Percentiles rank a stretch among this genome's conserved stretches.
Conservation (phyloP, 2,113 vertebrate genomes). For the Falcunculus frontatus region DNA sequence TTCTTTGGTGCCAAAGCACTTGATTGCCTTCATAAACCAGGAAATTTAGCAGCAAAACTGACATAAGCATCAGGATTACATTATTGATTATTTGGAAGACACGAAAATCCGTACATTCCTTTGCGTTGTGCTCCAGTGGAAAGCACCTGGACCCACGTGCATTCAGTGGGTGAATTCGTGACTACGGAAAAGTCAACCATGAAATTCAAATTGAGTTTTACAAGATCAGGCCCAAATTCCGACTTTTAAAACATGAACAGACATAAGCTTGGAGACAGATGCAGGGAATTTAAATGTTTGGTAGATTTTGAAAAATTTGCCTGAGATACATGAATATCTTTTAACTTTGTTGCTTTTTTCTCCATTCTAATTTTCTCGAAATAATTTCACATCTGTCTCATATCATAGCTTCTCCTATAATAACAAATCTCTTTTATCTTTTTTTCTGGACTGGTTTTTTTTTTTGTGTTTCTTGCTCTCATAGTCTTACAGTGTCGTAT, state of each 20-base stretch:
- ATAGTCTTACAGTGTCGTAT: background rate
- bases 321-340: background rate
- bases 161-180: background rate
- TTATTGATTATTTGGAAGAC: constrained; percentile 9
- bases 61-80: background rate
- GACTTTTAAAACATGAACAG: background rate
- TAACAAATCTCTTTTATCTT: background rate
- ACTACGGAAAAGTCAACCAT: background rate
- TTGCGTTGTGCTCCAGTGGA: background rate
- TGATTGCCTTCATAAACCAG: constrained; percentile 13
- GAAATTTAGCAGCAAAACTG: background rate
- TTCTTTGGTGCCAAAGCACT: background rate
- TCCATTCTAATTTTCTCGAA: background rate
- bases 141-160: background rate
- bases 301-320: background rate
- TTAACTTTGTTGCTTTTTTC: background rate
- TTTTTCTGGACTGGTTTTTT: background rate
- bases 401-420: background rate
- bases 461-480: background rate
- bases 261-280: background rate
- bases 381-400: background rate
- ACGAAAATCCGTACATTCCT: background rate
- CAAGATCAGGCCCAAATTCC: background rate
- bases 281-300: background rate
- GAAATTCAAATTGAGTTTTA: background rate